These are phyloP conservation scores for Gymnobelideus leadbeateri DNA, from an alignment of 2,113 vertebrate species.

Conservation along the genomic window DNA sequence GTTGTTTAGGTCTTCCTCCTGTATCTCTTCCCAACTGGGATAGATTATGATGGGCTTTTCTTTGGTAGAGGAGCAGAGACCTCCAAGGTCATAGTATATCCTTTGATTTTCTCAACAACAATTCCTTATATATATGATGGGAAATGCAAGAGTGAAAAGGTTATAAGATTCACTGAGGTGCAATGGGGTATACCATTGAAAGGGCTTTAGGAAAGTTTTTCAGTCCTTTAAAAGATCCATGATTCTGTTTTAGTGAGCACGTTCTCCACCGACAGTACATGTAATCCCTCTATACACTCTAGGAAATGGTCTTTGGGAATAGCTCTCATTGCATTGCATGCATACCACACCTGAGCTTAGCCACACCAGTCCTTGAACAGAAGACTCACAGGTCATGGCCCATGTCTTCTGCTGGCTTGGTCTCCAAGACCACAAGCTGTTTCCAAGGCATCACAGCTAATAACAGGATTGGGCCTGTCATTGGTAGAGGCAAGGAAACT, in stretches of 20 bases:
- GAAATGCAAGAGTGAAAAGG: not conserved
- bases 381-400: not conserved
- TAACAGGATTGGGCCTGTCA: not conserved
- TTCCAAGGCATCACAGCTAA: not conserved
- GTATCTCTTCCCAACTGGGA: slow-evolving; percentile 60
- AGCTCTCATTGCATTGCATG: not conserved
- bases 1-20: slow-evolving; percentile 51
- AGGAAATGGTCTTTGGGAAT: not conserved
- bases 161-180: slow-evolving; percentile 17
- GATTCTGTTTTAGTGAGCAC: not conserved
- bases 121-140: slow-evolving; percentile 57
- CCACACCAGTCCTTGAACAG: not conserved
- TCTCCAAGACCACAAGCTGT: not conserved
- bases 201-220: not conserved
- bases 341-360: not conserved
- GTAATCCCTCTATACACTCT: not conserved
- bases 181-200: not conserved
- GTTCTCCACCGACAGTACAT: not conserved
- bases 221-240: not conserved
- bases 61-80: slow-evolving; percentile 39
- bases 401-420: not conserved
- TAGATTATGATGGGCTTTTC: slow-evolving; percentile 51
- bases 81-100: slow-evolving; percentile 45
- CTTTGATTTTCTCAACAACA: slow-evolving; percentile 44
- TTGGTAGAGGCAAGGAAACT: not conserved